phyloP scores from a whole-genome alignment of 2,797 vertebrate genomes.

The Eleutherodactylus coqui region DNA sequence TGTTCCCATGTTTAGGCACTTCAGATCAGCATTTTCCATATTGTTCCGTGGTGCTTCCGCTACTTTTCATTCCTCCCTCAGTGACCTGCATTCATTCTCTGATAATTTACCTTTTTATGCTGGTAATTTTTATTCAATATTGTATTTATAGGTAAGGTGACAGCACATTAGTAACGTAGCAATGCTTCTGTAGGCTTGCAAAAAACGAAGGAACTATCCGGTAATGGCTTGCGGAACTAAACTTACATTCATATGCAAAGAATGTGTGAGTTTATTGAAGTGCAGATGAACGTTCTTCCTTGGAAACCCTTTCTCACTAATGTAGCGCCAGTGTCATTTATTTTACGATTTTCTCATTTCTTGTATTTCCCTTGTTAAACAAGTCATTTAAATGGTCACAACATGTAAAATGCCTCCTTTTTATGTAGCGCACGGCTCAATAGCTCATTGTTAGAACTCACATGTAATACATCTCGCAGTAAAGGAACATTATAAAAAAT shows the following conservation, averaged over 20 bases:
- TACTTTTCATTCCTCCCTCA: background rate
- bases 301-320: background rate
- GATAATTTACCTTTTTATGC: background rate
- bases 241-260: slow-evolving; percentile 27
- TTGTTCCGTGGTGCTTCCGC: background rate
- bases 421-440: background rate
- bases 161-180: slow-evolving; percentile 17
- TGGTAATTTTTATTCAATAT: background rate
- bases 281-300: background rate
- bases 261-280: slow-evolving; percentile 1
- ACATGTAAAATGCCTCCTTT: slow-evolving; percentile 9
- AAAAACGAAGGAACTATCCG: background rate
- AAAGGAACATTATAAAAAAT: slow-evolving; percentile 22
- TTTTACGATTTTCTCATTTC: background rate
- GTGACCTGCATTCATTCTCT: background rate
- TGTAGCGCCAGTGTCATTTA: slow-evolving; percentile 3
- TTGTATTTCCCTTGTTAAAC: slow-evolving; percentile 33
- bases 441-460: slow-evolving; percentile 2
- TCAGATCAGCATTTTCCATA: background rate
- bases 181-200: slow-evolving; percentile 13
- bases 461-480: background rate
- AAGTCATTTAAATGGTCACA: slow-evolving; percentile 34
- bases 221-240: slow-evolving; percentile 5
- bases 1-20: background rate
- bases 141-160: background rate